Conservation (phyloP, 2,113 vertebrate genomes). For the Sinocyclocheilus grahami region DNA sequence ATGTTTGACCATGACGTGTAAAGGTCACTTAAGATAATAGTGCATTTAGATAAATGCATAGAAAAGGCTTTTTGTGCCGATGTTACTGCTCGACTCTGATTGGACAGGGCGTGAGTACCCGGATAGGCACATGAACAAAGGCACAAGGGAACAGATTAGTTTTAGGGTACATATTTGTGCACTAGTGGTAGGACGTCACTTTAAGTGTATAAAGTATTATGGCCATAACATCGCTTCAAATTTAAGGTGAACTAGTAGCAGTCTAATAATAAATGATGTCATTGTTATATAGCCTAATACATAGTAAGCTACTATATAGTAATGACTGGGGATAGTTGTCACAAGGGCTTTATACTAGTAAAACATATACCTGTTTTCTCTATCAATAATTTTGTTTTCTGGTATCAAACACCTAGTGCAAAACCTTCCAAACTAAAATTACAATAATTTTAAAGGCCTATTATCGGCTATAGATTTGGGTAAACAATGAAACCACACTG, state of each 20-base stretch:
- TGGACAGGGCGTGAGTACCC: slow-evolving; percentile 56
- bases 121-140: slow-evolving; percentile 69
- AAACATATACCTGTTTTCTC: background rate
- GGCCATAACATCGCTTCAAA: background rate
- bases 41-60: background rate
- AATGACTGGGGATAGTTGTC: background rate
- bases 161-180: background rate
- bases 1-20: background rate
- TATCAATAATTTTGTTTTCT: background rate
- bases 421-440: background rate
- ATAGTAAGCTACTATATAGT: background rate
- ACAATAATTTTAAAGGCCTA: background rate
- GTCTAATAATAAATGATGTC: background rate
- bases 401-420: no score
- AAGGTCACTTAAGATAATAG: background rate
- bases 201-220: no score
- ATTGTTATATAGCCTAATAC: background rate
- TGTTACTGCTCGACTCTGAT: slow-evolving; percentile 21
- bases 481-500: background rate
- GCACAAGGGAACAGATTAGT: slow-evolving; percentile 33
- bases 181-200: background rate
- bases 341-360: background rate
- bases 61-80: background rate
- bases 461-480: background rate
- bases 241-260: background rate